Conservation (phyloP, 30 jellyfish, hydroid and myxozoan genomes). For the Chironex yamaguchii region DNA sequence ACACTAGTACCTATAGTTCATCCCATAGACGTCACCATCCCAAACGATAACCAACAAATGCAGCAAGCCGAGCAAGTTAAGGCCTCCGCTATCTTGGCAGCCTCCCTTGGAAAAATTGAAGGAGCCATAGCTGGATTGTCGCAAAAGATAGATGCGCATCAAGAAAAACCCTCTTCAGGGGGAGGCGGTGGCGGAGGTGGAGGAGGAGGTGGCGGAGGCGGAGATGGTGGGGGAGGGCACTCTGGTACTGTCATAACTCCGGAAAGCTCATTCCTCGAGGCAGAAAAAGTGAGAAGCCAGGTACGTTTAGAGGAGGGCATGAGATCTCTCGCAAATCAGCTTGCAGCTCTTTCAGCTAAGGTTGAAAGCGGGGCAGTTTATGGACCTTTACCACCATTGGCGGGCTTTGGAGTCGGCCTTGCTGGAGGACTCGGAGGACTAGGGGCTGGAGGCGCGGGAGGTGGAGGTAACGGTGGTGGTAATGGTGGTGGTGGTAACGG, state of each 20-base stretch:
- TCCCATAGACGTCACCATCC: not conserved
- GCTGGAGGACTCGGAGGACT: not conserved
- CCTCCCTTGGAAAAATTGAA: slow-evolving; percentile 11
- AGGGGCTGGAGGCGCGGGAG: not conserved
- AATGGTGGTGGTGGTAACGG: not conserved
- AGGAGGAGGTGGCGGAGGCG: slow-evolving; percentile 44
- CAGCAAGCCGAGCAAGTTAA: not conserved
- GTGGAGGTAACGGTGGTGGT: not conserved
- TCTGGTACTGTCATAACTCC: slow-evolving; percentile 12
- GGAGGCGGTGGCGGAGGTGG: not conserved
- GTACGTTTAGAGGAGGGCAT: slow-evolving; percentile 78
- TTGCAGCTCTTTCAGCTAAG: slow-evolving; percentile 63
- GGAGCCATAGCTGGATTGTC: slow-evolving; percentile 72
- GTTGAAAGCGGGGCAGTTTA: slow-evolving; percentile 16
- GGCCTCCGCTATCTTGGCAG: slow-evolving; percentile 4
- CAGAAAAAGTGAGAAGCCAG: slow-evolving; percentile 75
- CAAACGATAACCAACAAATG: not conserved
- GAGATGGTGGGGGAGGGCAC: slow-evolving; percentile 71
- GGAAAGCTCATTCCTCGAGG: slow-evolving; percentile 76
- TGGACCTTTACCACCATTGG: not conserved
- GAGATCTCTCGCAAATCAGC: slow-evolving; percentile 56
- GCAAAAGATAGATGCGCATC: slow-evolving; percentile 24
- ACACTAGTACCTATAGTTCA: not conserved
- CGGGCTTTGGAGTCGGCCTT: not conserved
- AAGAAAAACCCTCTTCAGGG: not conserved